These are phyloP conservation scores for Hippocampus zosterae DNA, from an alignment of 2,113 vertebrate genomes.

Conservation along the genomic window DNA sequence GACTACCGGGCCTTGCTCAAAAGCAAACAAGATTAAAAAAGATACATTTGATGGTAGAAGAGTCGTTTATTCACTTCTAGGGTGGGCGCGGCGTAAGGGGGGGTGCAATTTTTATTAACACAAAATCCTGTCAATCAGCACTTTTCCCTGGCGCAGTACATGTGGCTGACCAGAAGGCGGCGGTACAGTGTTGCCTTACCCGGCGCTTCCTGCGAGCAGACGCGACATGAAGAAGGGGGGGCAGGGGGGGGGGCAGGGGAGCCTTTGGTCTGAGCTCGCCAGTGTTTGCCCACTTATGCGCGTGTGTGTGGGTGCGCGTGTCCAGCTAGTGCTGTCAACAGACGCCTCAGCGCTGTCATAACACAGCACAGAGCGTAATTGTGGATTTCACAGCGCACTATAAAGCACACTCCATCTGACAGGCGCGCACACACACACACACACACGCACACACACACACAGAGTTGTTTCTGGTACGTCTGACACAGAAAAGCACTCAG, in stretches of 20 bases:
- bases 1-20: too few relatives aligned
- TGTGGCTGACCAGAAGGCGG: constrained; percentile 36
- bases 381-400: constrained; percentile 69
- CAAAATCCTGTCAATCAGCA: constrained; percentile 16
- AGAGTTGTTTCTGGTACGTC: background rate
- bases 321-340: constrained; percentile 58
- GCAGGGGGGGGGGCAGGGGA: constrained; percentile 21
- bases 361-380: constrained; percentile 71
- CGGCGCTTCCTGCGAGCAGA: constrained; percentile 3
- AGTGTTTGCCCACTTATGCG: constrained; percentile 60
- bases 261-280: constrained; percentile 45
- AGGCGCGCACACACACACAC: constrained; percentile 24
- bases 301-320: constrained; percentile 1
- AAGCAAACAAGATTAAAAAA: constrained; percentile 2
- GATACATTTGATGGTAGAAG: constrained; percentile 33
- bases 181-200: constrained; percentile 39
- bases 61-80: constrained; percentile 11
- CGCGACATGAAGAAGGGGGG: background rate
- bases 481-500: constrained; percentile 18
- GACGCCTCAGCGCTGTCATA: constrained; percentile 68
- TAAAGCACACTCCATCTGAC: constrained; percentile 59
- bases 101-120: constrained; percentile 23
- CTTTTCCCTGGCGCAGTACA: constrained; percentile 6
- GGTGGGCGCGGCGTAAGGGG: background rate
- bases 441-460: too few relatives aligned